These are phyloP conservation scores for Heliopora coerulea DNA, from an alignment of 92 coral and sea anemone species.

Conservation along the genomic window DNA sequence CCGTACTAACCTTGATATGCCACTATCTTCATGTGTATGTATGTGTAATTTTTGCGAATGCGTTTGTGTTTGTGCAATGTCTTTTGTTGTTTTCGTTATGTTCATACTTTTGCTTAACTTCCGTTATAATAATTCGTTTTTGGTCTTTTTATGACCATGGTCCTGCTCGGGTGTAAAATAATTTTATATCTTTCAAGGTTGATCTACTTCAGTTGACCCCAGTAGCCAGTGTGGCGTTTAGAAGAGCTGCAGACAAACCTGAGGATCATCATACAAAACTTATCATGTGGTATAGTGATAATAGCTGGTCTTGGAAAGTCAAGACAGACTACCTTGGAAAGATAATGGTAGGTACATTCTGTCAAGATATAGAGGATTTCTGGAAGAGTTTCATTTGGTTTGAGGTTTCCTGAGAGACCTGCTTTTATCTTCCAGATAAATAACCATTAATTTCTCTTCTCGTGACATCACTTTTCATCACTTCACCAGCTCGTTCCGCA, in stretches of 20 bases:
- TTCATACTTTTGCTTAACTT: not conserved
- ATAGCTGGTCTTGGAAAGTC: not conserved
- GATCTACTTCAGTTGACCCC: constrained; percentile 14
- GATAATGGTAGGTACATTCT: not conserved
- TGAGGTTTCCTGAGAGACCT: no score
- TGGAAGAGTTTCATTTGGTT: no score
- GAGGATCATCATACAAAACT: constrained; percentile 5
- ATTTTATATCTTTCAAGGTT: constrained; percentile 6
- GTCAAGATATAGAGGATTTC: no score
- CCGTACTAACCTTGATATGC: no score
- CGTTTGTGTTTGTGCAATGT: not conserved
- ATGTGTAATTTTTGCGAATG: no score
- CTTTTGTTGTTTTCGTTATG: not conserved
- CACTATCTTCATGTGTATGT: no score
- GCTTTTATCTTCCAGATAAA: no score
- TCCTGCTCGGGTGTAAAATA: not conserved
- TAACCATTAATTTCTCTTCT: no score
- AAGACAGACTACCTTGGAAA: constrained; percentile 16
- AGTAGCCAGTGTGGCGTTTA: constrained; percentile 2
- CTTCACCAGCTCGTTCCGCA: not conserved
- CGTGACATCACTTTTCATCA: not conserved
- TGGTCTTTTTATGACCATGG: not conserved
- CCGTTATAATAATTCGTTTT: not conserved
- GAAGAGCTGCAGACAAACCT: constrained; percentile 15
- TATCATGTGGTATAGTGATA: constrained; percentile 16